phyloP scores from a whole-genome alignment of 2,113 vertebrate species.

The Entelurus aequoreus region DNA sequence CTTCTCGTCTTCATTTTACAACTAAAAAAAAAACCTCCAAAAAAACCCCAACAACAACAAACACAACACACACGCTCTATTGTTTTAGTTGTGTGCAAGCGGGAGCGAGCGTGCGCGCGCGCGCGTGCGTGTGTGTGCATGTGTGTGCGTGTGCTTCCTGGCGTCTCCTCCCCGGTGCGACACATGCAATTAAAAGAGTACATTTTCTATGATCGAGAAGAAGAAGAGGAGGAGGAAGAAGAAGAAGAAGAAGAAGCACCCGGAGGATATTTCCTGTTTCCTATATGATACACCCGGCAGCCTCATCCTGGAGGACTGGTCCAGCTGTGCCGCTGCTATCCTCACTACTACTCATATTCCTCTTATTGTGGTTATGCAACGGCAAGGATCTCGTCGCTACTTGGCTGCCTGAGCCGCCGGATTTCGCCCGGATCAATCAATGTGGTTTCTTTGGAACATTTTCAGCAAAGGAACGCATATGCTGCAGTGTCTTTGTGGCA shows the following conservation, averaged over 20 bases:
- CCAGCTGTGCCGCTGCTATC: constrained; percentile 71
- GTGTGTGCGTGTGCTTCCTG: constrained; percentile 49
- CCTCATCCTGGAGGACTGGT: constrained; percentile 93
- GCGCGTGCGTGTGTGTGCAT: not conserved
- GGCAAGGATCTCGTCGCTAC: constrained; percentile 94
- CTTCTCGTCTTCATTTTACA: constrained; percentile 43
- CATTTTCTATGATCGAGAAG: constrained; percentile 66
- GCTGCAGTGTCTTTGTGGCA: constrained; percentile 99
- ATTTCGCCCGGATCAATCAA: constrained; percentile 99
- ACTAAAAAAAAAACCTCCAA: constrained; percentile 79
- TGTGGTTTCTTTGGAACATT: constrained; percentile 99
- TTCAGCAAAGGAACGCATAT: constrained; percentile 99
- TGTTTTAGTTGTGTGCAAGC: constrained; percentile 79
- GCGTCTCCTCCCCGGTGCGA: constrained; percentile 67
- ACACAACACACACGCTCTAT: constrained; percentile 21
- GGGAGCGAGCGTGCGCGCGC: not conserved
- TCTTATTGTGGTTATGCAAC: constrained; percentile 82
- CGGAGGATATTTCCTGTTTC: constrained; percentile 35
- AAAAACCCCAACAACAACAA: no score
- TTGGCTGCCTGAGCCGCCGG: constrained; percentile 99
- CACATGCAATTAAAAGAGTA: constrained; percentile 76
- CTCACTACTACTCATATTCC: not conserved
- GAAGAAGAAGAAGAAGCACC: constrained; percentile 78
- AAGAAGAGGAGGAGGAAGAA: constrained; percentile 73
- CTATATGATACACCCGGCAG: constrained; percentile 92